phyloP scores from a whole-genome alignment of 2,113 vertebrate species.

The Syrmaticus mikado region DNA sequence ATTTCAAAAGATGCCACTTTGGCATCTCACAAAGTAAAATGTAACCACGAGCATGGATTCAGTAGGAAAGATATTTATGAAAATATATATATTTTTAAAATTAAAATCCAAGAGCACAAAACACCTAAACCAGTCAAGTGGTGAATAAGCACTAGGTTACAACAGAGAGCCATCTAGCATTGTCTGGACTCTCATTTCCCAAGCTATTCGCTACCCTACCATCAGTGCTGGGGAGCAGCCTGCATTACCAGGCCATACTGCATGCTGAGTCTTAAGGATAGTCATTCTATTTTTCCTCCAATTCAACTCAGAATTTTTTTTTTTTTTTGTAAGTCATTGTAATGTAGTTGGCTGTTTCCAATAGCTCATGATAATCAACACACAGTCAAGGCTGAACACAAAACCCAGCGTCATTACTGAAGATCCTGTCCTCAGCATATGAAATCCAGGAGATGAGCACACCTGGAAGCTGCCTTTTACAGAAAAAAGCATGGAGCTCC shows the following conservation, averaged over 20 bases:
- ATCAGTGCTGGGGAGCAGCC: not conserved
- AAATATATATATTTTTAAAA: not conserved
- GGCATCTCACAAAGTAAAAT: not conserved
- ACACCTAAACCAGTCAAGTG: not conserved
- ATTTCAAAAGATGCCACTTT: not conserved
- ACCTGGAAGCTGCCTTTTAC: not conserved
- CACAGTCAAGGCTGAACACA: not conserved
- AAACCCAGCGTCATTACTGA: not conserved
- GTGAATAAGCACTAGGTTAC: not conserved
- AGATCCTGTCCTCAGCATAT: not conserved
- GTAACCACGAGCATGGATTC: not conserved
- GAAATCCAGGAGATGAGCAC: rapidly evolving
- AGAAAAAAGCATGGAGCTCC: not conserved
- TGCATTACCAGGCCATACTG: not conserved
- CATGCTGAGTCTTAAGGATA: not conserved
- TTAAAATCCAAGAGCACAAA: not conserved
- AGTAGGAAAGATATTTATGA: not conserved
- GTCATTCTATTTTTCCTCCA: not conserved
- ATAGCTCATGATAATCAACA: not conserved
- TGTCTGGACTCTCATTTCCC: not conserved
- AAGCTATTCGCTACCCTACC: not conserved
- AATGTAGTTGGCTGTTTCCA: not conserved
- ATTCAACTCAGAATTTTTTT: no score
- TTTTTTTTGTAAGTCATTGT: not conserved
- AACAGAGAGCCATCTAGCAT: not conserved